Evolutionary conservation across 2,888 invertebrate species (phyloP).

Genomic region (Lordiphosa fenestrarum): DNA sequence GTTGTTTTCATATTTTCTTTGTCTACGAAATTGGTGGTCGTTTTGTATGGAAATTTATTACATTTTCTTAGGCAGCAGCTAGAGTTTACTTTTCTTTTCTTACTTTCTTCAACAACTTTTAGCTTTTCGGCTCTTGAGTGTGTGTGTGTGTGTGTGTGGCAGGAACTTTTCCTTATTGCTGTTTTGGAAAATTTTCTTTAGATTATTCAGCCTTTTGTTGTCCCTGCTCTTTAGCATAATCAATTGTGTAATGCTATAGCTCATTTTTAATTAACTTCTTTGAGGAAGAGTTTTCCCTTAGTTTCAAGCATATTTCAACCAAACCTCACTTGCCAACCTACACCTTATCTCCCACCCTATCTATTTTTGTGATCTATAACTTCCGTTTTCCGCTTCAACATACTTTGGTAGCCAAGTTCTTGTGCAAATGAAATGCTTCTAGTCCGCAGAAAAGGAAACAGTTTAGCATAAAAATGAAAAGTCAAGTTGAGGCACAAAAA

Average conservation of each 20-base stretch:
- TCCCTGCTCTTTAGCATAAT: conserved; percentile 34
- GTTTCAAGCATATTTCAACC: background rate
- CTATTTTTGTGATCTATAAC: conserved; percentile 1
- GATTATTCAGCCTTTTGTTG: conserved; percentile 5
- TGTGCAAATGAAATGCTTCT: conserved; percentile 57
- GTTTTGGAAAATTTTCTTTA: background rate
- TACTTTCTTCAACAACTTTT: too few species aligned
- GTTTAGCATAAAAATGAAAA: conserved; percentile 60
- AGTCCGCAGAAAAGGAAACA: conserved; percentile 52
- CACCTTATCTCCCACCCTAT: conserved; percentile 35
- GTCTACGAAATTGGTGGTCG: conserved; percentile 62
- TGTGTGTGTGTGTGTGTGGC: conserved; percentile 5
- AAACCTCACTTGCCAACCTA: conserved; percentile 9
- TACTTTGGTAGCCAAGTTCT: conserved; percentile 47
- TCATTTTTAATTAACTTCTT: conserved; percentile 54
- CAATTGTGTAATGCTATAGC: conserved; percentile 56
- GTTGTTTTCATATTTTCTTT: conserved; percentile 63
- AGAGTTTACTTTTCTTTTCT: too few species aligned
- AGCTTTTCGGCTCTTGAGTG: conserved; percentile 3
- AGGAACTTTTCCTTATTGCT: conserved; percentile 2
- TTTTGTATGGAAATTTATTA: conserved; percentile 68
- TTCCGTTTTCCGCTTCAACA: conserved; percentile 61
- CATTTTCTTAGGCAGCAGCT: conserved; percentile 46
- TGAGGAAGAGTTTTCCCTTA: conserved; percentile 1
- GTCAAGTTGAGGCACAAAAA: conserved; percentile 35